Conservation (phyloP, 2,888 invertebrate species). For the Allacma fusca region DNA sequence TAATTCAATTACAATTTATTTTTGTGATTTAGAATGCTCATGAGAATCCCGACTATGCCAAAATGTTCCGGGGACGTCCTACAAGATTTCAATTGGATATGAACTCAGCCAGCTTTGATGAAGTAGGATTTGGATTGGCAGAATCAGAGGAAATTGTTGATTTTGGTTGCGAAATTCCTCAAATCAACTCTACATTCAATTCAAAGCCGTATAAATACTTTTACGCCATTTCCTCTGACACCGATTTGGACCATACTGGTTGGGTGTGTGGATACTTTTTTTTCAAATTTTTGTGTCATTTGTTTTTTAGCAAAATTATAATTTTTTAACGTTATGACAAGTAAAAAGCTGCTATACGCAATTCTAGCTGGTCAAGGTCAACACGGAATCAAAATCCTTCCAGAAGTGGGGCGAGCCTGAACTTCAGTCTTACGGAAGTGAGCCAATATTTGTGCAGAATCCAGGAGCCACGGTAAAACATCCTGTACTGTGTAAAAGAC, state of each 20-base stretch:
- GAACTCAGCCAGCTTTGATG: neutral
- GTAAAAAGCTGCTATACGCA: too few species aligned
- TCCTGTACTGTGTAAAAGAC: too few species aligned
- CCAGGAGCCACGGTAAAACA: conserved; percentile 66
- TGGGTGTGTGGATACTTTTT: too few species aligned
- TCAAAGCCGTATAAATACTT: conserved; percentile 81
- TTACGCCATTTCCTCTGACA: conserved; percentile 87
- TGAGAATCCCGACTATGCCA: conserved; percentile 80
- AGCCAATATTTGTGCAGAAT: conserved; percentile 80
- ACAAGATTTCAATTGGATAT: conserved; percentile 79
- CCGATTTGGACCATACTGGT: conserved; percentile 79
- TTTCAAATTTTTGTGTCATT: too few species aligned
- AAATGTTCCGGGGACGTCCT: conserved; percentile 81
- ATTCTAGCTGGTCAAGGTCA: conserved; percentile 79
- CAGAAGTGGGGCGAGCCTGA: conserved; percentile 74
- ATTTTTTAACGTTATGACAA: too few species aligned
- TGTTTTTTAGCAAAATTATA: too few species aligned
- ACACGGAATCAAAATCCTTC: conserved; percentile 71
- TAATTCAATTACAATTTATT: too few species aligned
- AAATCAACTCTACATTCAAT: conserved; percentile 76
- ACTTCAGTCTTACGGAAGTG: conserved; percentile 79
- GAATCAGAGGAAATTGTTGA: conserved; percentile 73
- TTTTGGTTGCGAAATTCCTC: conserved; percentile 86
- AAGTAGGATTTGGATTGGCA: neutral
- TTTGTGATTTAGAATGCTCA: conserved; percentile 66